These are phyloP conservation scores for Propithecus perrieri DNA, from an alignment of 2,797 vertebrate species.

Conservation along the genomic window DNA sequence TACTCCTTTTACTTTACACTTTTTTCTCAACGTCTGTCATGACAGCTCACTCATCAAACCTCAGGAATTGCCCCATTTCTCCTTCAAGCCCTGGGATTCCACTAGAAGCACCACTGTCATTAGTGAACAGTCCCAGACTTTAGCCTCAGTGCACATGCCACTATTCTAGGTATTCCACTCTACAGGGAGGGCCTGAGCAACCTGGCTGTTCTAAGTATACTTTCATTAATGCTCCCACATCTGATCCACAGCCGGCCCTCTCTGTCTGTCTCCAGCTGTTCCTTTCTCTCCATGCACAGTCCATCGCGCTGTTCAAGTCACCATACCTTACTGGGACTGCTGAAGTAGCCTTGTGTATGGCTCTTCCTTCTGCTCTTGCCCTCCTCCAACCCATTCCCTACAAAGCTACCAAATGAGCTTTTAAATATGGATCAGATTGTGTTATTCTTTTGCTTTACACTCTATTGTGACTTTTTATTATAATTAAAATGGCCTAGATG, in stretches of 20 bases:
- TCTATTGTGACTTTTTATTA: not conserved
- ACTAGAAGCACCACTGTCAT: not conserved
- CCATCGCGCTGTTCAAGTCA: not conserved
- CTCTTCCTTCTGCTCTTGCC: not conserved
- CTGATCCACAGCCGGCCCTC: not conserved
- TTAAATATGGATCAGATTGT: not conserved
- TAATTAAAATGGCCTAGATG: not conserved
- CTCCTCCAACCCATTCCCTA: not conserved
- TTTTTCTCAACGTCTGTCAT: not conserved
- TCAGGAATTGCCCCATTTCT: not conserved
- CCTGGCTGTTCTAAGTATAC: not conserved
- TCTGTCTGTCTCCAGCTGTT: not conserved
- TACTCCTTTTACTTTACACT: not conserved
- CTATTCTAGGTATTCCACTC: not conserved
- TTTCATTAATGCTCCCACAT: not conserved
- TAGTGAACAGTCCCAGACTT: not conserved
- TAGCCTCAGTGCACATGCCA: not conserved
- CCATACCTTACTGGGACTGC: not conserved
- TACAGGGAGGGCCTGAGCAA: not conserved
- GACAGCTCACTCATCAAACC: not conserved
- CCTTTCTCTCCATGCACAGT: not conserved
- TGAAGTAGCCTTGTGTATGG: not conserved
- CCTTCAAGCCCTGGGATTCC: not conserved
- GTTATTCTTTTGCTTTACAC: not conserved
- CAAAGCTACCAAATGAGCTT: not conserved